phyloP scores from a whole-genome alignment of 2,797 vertebrate species.

The Crocidura indochinensis region DNA sequence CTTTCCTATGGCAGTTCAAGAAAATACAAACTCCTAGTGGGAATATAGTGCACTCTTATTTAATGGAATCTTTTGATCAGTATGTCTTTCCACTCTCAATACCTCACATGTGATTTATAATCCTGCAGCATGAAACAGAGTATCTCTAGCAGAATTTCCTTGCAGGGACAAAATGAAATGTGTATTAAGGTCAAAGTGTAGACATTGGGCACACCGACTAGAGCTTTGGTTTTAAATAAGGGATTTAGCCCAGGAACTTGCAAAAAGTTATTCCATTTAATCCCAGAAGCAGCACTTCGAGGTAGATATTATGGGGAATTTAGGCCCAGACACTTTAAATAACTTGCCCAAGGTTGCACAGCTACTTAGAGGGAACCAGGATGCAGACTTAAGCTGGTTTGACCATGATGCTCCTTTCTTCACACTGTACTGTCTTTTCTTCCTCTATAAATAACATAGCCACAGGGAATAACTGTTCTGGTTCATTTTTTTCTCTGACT shows the following conservation, averaged over 20 bases:
- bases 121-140: slow-evolving; percentile 1
- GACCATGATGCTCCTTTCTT: slow-evolving; percentile 17
- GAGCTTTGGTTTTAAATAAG: slow-evolving; percentile 76
- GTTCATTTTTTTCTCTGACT: slow-evolving; percentile 39
- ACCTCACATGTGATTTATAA: slow-evolving; percentile 41
- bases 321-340: slow-evolving; percentile 73
- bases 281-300: slow-evolving; percentile 68
- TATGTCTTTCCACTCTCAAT: not conserved
- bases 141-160: slow-evolving; percentile 72
- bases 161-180: slow-evolving; percentile 55
- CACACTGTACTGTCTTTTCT: not conserved
- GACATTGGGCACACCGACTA: slow-evolving; percentile 65
- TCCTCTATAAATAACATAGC: slow-evolving; percentile 35
- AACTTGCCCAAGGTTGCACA: slow-evolving; percentile 64
- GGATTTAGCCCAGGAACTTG: slow-evolving; percentile 69
- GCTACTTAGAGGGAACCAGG: not conserved
- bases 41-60: not conserved
- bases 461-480: not conserved
- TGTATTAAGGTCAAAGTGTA: slow-evolving; percentile 76
- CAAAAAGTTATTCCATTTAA: slow-evolving; percentile 72
- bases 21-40: slow-evolving; percentile 30
- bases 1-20: slow-evolving; percentile 49
- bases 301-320: slow-evolving; percentile 68
- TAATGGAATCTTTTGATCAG: slow-evolving; percentile 72
- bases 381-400: slow-evolving; percentile 33